Conservation (phyloP, 2,888 invertebrate species). For the Catocala nupta region DNA sequence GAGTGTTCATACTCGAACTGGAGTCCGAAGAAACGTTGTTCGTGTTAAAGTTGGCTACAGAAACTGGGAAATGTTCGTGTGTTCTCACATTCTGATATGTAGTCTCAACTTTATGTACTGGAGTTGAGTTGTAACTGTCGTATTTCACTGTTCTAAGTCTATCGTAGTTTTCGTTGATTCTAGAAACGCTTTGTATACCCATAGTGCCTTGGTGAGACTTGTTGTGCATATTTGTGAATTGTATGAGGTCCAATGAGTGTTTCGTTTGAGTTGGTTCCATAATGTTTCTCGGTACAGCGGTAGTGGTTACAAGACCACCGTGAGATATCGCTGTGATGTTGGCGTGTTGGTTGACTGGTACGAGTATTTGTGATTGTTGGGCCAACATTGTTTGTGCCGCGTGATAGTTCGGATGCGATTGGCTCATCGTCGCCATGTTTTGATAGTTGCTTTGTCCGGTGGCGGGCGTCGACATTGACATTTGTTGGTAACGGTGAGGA, state of each 20-base stretch:
- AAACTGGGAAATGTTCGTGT: conserved; percentile 70
- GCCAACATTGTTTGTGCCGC: conserved; percentile 48
- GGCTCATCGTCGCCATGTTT: conserved; percentile 76
- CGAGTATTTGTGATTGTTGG: conserved; percentile 52
- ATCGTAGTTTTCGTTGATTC: conserved; percentile 71
- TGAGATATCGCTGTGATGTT: conserved; percentile 58
- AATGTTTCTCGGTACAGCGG: conserved; percentile 67
- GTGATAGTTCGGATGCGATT: conserved; percentile 73
- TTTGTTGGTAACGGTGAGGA: conserved; percentile 76
- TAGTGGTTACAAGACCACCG: conserved; percentile 60
- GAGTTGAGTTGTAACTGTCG: conserved; percentile 68
- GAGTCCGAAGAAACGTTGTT: conserved; percentile 89
- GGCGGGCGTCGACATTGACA: conserved; percentile 79
- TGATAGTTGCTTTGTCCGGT: conserved; percentile 70
- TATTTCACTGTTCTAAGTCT: conserved; percentile 67
- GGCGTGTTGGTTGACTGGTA: conserved; percentile 54
- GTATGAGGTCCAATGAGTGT: conserved; percentile 75
- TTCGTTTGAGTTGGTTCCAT: conserved; percentile 72
- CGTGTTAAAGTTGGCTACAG: conserved; percentile 67
- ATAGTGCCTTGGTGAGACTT: conserved; percentile 61
- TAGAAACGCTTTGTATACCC: conserved; percentile 69
- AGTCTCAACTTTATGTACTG: conserved; percentile 68
- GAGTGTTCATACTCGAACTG: conserved; percentile 90
- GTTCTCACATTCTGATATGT: conserved; percentile 75
- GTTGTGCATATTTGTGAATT: conserved; percentile 70